Percentiles rank a stretch among this genome's conserved stretches.
Conservation (phyloP, 2,113 vertebrate genomes). For the Platanista minor region DNA sequence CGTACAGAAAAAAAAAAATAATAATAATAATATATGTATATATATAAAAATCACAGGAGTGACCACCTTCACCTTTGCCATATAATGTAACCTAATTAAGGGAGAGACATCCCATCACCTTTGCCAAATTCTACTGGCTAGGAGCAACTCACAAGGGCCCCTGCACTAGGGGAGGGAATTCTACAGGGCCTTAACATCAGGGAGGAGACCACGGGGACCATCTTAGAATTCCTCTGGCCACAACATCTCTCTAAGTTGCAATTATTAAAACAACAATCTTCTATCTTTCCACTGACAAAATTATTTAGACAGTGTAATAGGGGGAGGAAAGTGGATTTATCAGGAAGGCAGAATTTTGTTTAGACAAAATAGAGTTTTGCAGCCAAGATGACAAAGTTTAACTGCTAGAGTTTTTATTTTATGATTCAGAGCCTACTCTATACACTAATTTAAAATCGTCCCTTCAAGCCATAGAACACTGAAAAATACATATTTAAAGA, state of each 20-base stretch:
- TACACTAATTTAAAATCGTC: constrained; percentile 60
- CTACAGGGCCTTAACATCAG: background rate
- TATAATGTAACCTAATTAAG: background rate
- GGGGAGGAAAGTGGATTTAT: background rate
- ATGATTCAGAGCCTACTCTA: constrained; percentile 40
- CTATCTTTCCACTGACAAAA: background rate
- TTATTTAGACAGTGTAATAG: background rate
- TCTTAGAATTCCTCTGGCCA: background rate
- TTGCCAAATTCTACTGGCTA: background rate
- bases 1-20: no score
- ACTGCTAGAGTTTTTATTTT: constrained; percentile 31
- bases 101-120: background rate
- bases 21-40: background rate
- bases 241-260: background rate
- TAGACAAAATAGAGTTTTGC: constrained; percentile 9
- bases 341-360: background rate
- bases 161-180: background rate
- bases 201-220: rapidly evolving
- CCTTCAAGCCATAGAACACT: constrained; percentile 58
- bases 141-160: background rate
- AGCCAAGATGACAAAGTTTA: background rate
- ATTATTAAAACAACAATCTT: background rate
- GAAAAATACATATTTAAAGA: constrained; percentile 73
- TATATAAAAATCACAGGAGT: background rate
- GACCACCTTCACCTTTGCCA: background rate